Conservation (phyloP, 2,797 vertebrate species). For the Cephalopachus bancanus region DNA sequence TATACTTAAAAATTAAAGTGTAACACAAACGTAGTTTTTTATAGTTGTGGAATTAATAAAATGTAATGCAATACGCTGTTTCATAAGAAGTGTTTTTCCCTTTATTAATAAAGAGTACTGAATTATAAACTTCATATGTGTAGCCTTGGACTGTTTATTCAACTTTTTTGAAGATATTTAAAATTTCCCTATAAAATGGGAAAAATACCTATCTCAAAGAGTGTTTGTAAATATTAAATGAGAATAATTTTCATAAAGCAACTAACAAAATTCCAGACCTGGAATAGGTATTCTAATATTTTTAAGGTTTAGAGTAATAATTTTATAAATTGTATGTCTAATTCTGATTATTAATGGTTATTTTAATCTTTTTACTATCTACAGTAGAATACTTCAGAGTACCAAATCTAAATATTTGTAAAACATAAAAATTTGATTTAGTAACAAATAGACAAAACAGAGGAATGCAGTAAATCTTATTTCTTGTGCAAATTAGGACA, state of each 20-base stretch:
- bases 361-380: background rate
- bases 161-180: background rate
- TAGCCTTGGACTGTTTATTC: background rate
- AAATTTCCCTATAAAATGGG: background rate
- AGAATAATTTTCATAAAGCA: background rate
- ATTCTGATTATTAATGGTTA: background rate
- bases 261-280: background rate
- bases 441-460: background rate
- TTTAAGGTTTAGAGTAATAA: background rate
- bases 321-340: background rate
- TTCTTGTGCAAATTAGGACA: slow-evolving; percentile 41
- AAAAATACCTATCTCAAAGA: background rate
- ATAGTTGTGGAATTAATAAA: background rate
- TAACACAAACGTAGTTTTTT: background rate
- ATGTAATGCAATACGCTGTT: background rate
- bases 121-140: background rate
- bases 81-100: background rate
- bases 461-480: slow-evolving; percentile 35
- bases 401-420: slow-evolving; percentile 14
- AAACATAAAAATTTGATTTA: slow-evolving; percentile 27
- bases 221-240: slow-evolving; percentile 37
- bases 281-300: background rate
- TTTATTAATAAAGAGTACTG: background rate
- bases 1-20: background rate
- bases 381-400: background rate